These are phyloP conservation scores for Amblyopsis rosae DNA, from an alignment of 2,113 vertebrate species.

Conservation along the genomic window DNA sequence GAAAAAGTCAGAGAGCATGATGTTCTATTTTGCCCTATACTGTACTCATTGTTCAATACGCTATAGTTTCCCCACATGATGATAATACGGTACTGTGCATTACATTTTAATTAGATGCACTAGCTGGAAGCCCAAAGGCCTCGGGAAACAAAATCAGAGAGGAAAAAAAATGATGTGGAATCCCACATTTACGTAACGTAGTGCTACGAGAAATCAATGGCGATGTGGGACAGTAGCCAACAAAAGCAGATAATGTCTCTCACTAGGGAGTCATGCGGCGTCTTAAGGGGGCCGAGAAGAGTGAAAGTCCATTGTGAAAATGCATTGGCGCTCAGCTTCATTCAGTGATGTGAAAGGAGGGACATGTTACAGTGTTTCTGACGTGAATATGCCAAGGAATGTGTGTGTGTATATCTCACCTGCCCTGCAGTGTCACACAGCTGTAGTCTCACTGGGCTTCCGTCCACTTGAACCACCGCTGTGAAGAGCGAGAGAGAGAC, in stretches of 20 bases:
- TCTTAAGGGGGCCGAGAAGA: neutral
- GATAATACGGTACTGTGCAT: neutral
- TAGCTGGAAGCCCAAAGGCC: conserved; percentile 14
- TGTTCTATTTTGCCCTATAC: neutral
- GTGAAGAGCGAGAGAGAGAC: conserved; percentile 27
- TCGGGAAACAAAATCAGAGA: neutral
- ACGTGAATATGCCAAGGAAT: neutral
- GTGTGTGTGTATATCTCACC: conserved; percentile 63
- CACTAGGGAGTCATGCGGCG: neutral
- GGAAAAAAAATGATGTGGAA: neutral
- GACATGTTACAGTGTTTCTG: neutral
- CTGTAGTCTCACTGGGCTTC: conserved; percentile 80
- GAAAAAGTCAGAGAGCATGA: neutral
- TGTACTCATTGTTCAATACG: neutral
- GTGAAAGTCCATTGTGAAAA: neutral
- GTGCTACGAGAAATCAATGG: neutral
- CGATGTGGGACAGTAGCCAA: neutral
- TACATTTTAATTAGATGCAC: neutral
- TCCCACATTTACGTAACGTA: neutral
- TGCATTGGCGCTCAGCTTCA: conserved; percentile 7
- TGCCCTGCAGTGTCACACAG: conserved; percentile 86
- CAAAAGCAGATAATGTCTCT: neutral
- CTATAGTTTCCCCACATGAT: too few relatives aligned
- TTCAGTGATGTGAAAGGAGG: neutral
- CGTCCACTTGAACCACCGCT: conserved; percentile 84